These are phyloP conservation scores for Vesta saturnalis DNA, from an alignment of 2,888 invertebrate species.

Conservation along the genomic window DNA sequence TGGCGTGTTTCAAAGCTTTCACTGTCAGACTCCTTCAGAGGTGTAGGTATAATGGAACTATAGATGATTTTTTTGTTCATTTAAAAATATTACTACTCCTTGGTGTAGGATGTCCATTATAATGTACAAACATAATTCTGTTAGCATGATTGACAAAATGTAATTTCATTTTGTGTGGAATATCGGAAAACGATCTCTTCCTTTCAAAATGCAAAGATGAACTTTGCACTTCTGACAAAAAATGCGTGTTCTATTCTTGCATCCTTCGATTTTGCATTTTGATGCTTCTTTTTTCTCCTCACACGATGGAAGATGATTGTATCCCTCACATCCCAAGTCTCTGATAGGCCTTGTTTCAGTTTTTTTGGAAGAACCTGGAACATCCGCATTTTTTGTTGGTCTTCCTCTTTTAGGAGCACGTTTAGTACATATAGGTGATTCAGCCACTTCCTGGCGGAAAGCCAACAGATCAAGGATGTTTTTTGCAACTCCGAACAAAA, in stretches of 20 bases:
- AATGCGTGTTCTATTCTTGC: background rate
- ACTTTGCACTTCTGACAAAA: background rate
- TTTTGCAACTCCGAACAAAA: background rate
- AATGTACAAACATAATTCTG: background rate
- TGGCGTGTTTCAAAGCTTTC: too few relatives aligned
- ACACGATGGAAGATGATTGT: background rate
- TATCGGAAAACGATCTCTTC: background rate
- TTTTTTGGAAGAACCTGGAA: background rate
- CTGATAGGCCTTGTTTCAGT: background rate
- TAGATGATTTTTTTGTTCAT: background rate
- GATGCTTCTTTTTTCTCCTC: background rate
- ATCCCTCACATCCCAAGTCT: background rate
- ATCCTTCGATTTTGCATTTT: background rate
- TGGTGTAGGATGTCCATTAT: background rate
- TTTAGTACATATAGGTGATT: background rate
- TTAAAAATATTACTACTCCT: background rate
- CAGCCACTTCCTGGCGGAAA: background rate
- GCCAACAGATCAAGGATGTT: slow-evolving; percentile 11
- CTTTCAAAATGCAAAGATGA: background rate
- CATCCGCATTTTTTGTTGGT: background rate
- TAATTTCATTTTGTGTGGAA: background rate
- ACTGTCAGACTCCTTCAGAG: background rate
- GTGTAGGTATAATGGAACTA: background rate
- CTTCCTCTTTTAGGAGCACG: slow-evolving; percentile 3
- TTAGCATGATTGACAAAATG: background rate